These are phyloP conservation scores for Zapus hudsonius DNA, from an alignment of 2,113 vertebrate species.

Conservation along the genomic window DNA sequence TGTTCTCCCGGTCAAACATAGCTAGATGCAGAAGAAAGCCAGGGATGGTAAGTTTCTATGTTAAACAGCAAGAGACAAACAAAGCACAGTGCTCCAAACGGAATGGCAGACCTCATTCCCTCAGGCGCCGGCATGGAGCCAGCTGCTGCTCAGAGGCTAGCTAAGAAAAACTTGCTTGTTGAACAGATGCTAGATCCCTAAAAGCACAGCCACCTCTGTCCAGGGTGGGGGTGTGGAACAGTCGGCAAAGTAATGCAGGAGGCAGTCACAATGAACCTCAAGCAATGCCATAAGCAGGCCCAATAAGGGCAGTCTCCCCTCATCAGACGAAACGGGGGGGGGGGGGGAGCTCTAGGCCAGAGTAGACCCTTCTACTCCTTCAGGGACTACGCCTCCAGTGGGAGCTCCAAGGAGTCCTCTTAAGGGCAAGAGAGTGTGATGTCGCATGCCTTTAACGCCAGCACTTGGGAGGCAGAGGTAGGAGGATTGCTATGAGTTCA, in stretches of 20 bases:
- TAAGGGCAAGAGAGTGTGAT: neutral
- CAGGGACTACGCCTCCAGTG: neutral
- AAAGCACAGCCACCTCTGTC: neutral
- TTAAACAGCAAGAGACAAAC: neutral
- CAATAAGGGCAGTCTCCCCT: rapidly evolving
- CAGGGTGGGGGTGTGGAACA: no score
- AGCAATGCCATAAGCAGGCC: rapidly evolving
- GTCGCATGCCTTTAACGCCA: no score
- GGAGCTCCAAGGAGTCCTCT: neutral
- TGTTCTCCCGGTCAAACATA: slow-evolving; percentile 99
- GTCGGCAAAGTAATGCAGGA: neutral
- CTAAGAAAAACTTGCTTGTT: neutral
- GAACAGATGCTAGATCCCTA: neutral
- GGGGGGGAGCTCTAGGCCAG: no score
- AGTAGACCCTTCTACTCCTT: neutral
- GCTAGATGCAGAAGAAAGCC: slow-evolving; percentile 84
- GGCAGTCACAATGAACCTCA: neutral
- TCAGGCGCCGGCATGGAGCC: rapidly evolving
- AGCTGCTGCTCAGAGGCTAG: no score
- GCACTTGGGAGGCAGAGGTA: no score
- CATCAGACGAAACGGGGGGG: neutral
- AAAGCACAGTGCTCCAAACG: neutral
- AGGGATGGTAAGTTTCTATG: neutral
- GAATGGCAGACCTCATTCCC: neutral
- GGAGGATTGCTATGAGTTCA: no score